Conservation (phyloP, 2,888 invertebrate genomes). For the Gryllus longicercus region DNA sequence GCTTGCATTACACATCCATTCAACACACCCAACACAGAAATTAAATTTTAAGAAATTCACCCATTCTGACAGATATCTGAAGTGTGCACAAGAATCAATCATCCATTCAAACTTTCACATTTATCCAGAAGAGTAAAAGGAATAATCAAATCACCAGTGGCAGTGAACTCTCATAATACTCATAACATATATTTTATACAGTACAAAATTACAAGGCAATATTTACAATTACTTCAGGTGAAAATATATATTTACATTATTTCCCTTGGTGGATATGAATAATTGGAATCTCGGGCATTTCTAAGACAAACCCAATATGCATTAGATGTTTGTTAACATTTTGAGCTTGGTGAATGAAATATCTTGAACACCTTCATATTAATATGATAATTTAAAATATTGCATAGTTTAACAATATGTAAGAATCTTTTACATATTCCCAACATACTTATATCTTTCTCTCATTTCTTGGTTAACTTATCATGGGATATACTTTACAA, state of each 20-base stretch:
- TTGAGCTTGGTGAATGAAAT: not conserved
- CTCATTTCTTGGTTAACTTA: no score
- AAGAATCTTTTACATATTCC: not conserved
- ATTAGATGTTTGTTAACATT: not conserved
- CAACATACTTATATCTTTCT: not conserved
- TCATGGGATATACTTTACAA: not conserved
- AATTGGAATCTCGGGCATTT: slow-evolving; percentile 3
- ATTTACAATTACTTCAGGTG: slow-evolving; percentile 17
- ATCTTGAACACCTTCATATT: not conserved
- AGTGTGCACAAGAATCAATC: not conserved
- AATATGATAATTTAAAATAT: not conserved
- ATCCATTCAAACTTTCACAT: not conserved
- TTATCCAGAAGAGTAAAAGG: not conserved
- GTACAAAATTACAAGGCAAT: slow-evolving; percentile 17
- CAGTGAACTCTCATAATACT: slow-evolving; percentile 10
- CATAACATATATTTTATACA: slow-evolving; percentile 17
- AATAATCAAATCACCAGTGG: slow-evolving; percentile 4
- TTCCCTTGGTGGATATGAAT: slow-evolving; percentile 9
- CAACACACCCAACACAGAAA: not conserved
- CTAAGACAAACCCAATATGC: slow-evolving; percentile 6
- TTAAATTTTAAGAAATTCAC: not conserved
- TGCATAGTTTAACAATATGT: not conserved
- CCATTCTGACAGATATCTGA: not conserved
- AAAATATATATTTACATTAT: slow-evolving; percentile 2
- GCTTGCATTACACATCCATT: not conserved